Evolutionary conservation across 2,797 vertebrate genomes (phyloP), one percentile per base, ranked within the genome.

Genomic region (Tachyglossus aculeatus): DNA sequence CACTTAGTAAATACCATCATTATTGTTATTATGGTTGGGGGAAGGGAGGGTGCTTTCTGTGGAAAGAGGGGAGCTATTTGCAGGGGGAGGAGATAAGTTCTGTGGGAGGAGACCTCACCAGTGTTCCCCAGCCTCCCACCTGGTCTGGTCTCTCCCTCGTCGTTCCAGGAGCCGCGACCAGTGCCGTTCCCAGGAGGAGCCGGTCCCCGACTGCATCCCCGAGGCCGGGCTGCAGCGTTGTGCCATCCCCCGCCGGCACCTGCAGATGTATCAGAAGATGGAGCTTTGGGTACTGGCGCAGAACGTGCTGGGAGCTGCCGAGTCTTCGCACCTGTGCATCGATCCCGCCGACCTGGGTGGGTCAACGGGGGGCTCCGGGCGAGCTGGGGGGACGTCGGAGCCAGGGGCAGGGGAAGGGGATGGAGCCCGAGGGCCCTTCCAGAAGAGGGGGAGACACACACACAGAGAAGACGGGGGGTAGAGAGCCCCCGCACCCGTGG

Each of bases 291-390:
- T 98, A 51, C 91, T 83, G 12, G 95, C 88, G 5, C 57, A 71
- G 73, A 99, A 98, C 5, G 82, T 83, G 2, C 86, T 98, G n/a
- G 96, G 97, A 55, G 89, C 61, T 0, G 77, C 75, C 0, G 37
- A 62, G 45, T 93, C 93, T 0, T 31, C 79, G 16, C 81, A 19
- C 1, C 67, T 97, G 21, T 38, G 43, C 68, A 53, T 97, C 13
- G 91, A 93, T 27, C 97, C 97, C n/a, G 50, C 95, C 68, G 85
- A 93, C 1, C 85, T 95, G 12, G 96, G 97, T 85, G 74, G 56
- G 0, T 0, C 53, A 10, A 4, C 0, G 14, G 37, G 59, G 0
- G 1, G 10, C 11, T 0, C 25, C n/a, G n/a, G n/a, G n/a, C n/a
- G n/a, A n/a, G n/a, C n/a, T n/a, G n/a, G n/a, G n/a, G n/a, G n/a